A percentile compares a stretch with the other conserved stretches of the same genome.
Evolutionary conservation across 2,888 invertebrate species (phyloP).

Genomic region (Dastarcus helophoroides): DNA sequence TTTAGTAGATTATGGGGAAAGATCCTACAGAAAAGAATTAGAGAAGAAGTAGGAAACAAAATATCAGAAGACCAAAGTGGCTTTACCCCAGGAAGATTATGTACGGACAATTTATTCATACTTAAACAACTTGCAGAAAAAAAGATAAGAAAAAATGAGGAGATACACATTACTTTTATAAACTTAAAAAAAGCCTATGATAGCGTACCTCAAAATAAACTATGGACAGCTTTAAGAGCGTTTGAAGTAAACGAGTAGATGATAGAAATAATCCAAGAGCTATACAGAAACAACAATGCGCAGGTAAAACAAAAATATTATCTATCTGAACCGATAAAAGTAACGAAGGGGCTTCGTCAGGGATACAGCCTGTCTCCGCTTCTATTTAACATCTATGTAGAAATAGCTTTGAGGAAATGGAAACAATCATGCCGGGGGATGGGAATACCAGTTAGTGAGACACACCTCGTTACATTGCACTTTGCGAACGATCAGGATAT

Average conservation of each 20-base stretch:
- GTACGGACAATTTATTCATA: slow-evolving; percentile 3
- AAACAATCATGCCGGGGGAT: slow-evolving; percentile 1
- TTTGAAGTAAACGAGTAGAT: slow-evolving; percentile 1
- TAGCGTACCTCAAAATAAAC: neutral
- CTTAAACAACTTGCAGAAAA: slow-evolving; percentile 6
- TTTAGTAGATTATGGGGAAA: slow-evolving; percentile 3
- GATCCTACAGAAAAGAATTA: slow-evolving; percentile 3
- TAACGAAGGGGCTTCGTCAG: slow-evolving; percentile 2
- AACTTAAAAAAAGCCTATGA: slow-evolving; percentile 3
- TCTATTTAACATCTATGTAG: slow-evolving; percentile 2
- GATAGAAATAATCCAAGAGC: slow-evolving; percentile 3
- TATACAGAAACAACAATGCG: slow-evolving; percentile 1
- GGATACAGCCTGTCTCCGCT: slow-evolving; percentile 4
- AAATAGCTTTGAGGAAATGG: slow-evolving; percentile 3
- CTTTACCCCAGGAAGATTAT: slow-evolving; percentile 1
- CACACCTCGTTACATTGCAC: neutral
- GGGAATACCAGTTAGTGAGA: slow-evolving; percentile 3
- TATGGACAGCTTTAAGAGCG: slow-evolving; percentile 1
- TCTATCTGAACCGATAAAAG: slow-evolving; percentile 1
- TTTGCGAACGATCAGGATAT: neutral
- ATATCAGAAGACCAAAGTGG: slow-evolving; percentile 3
- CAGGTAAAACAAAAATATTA: neutral
- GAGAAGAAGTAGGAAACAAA: neutral
- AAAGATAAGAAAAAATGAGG: slow-evolving; percentile 1
- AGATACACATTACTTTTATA: slow-evolving; percentile 2